These are phyloP conservation scores for Drosophila pruinosa DNA, from an alignment of 1,140 invertebrate genomes.

Conservation along the genomic window DNA sequence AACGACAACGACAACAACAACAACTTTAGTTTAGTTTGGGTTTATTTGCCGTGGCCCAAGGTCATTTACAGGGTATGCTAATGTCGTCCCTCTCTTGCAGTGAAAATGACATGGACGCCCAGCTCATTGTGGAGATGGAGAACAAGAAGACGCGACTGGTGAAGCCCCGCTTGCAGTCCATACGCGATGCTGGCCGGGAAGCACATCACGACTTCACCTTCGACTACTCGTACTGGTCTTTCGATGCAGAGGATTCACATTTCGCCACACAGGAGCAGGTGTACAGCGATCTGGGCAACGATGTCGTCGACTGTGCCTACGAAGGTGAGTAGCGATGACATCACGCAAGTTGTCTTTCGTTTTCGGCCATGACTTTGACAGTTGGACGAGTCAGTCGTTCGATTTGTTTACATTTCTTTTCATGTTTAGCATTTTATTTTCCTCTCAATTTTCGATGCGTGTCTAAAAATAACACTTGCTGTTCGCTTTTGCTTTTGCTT, in stretches of 20 bases:
- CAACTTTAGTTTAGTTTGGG: neutral
- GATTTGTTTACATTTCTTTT: constrained; percentile 38
- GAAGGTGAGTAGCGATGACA: constrained; percentile 83
- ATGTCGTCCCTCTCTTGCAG: constrained; percentile 82
- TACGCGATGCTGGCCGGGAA: constrained; percentile 85
- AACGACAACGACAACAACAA: neutral
- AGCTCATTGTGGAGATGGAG: constrained; percentile 93
- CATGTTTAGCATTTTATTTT: constrained; percentile 2
- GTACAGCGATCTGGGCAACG: constrained; percentile 93
- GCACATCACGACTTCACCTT: constrained; percentile 95
- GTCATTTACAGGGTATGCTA: constrained; percentile 22
- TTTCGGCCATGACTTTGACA: constrained; percentile 18
- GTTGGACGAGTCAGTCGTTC: neutral
- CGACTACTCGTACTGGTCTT: constrained; percentile 97
- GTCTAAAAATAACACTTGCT: constrained; percentile 22
- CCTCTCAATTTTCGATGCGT: constrained; percentile 7
- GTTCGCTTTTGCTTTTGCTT: neutral
- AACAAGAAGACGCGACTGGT: constrained; percentile 92
- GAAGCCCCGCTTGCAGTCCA: constrained; percentile 86
- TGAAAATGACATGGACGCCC: constrained; percentile 92
- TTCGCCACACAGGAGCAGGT: constrained; percentile 92
- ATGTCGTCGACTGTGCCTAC: constrained; percentile 97
- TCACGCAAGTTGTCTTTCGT: neutral
- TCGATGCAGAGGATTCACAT: constrained; percentile 87
- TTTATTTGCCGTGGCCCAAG: constrained; percentile 14